A percentile compares a stretch with the other conserved stretches of the same genome.
These are phyloP conservation scores for Myotis pilosus DNA, from an alignment of 2,797 vertebrate genomes.

Conservation along the genomic window DNA sequence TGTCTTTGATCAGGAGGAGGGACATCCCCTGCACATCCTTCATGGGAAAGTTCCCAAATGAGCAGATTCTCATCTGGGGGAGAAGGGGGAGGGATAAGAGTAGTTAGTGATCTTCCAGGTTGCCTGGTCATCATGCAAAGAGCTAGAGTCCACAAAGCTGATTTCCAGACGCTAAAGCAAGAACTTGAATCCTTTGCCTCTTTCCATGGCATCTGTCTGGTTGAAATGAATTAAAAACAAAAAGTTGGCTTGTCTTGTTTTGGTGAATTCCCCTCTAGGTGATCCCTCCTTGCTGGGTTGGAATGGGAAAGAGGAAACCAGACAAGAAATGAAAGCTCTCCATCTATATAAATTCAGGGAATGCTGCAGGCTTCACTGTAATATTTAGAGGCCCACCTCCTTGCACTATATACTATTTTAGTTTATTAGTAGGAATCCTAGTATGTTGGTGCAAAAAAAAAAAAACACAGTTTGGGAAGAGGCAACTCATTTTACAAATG, in stretches of 20 bases:
- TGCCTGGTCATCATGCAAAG: background rate
- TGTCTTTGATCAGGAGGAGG: background rate
- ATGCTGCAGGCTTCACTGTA: background rate
- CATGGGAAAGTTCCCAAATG: background rate
- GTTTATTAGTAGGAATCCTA: background rate
- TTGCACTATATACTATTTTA: background rate
- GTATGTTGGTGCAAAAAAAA: background rate
- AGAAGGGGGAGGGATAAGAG: background rate
- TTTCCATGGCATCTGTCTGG: background rate
- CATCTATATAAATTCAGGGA: background rate
- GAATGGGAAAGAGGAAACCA: background rate
- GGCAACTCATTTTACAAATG: background rate
- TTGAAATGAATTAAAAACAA: slow-evolving; percentile 10
- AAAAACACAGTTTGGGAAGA: background rate
- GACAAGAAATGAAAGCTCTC: slow-evolving; percentile 5
- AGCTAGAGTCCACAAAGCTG: background rate
- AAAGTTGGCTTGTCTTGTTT: background rate
- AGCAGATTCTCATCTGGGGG: background rate
- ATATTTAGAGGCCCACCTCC: background rate
- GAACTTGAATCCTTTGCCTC: background rate
- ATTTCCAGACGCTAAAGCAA: background rate
- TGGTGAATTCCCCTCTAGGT: background rate
- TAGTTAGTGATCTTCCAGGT: background rate
- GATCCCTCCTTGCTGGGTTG: background rate
- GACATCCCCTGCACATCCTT: background rate